Base-by-base conservation (phyloP, 2,888 invertebrate genomes). In the Archips crataeganus region DNA sequence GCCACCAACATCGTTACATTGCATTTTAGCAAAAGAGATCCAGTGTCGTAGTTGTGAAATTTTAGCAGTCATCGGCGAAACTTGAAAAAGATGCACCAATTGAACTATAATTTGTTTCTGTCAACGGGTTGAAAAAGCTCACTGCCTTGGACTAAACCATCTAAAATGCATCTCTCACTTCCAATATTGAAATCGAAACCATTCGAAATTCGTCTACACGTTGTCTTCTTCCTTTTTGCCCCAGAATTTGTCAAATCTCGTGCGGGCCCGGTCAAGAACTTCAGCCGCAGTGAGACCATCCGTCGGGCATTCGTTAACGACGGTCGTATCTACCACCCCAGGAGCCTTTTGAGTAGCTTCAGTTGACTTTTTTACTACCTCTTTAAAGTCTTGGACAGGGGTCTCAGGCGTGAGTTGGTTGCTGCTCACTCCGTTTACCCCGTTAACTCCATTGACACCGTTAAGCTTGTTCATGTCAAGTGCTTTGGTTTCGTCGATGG, bases 161-260 rank as follows among this genome's bases (percentile, higher is more conserved):
- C 39, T 39, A 60, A 60, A 60, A 60, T 36, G 60, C 60, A 36
- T 39, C 8, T 23, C 39, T 51, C 62, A 63, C 62, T 59, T 64
- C 69, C 74, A 74, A 74, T 70, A 74, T 74, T 74, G 70, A 74
- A 74, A 64, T 54, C 54, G 74, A 70, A 10, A 65, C 74, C 34
- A 72, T 34, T 51, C 59, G 45, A 64, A 49, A 59, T 59, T 51
- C 13, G 45, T 85, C 84, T 94, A 94, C 80, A 94, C 96, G 83
- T 94, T 95, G 80, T 95, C 95, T 80, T 95, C 95, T 82, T 96
- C 96, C 81, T 94, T 96, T 83, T 96, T 96, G 78, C 97, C 97
- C 97, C 97, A 97, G 90, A 98, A 97, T 85, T 97, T 96, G 90
- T 98, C 98, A 87, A 98, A 97, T 81, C 97, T 96, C 88, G 96